Evolutionary conservation across 2,113 vertebrate genomes (phyloP).

Genomic region (Sorex fumeus): DNA sequence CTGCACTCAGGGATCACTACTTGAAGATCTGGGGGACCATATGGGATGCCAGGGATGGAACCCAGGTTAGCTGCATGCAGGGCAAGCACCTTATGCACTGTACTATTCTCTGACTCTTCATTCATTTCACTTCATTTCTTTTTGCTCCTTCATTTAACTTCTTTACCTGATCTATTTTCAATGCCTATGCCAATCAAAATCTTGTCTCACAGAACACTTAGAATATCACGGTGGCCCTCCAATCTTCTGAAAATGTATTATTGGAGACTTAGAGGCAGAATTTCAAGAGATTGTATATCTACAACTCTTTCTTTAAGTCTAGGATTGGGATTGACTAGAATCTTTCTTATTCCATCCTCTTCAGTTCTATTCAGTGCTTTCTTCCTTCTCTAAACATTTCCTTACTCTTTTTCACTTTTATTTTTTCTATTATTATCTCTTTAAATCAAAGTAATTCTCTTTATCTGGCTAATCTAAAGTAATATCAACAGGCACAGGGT

Average conservation of each 20-base stretch:
- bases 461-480: neutral
- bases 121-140: too few relatives aligned
- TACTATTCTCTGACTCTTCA: too few relatives aligned
- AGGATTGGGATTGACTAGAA: neutral
- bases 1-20: too few relatives aligned
- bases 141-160: neutral
- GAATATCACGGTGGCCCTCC: too few relatives aligned
- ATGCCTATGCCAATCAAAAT: neutral
- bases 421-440: neutral
- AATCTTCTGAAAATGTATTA: neutral
- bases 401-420: neutral
- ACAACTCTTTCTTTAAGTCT: neutral
- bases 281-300: accelerated
- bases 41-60: too few relatives aligned
- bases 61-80: too few relatives aligned
- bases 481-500: conserved; percentile 4
- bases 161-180: neutral
- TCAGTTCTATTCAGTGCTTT: neutral
- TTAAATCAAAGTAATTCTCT: conserved; percentile 1
- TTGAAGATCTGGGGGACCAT: too few relatives aligned
- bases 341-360: neutral
- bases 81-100: too few relatives aligned
- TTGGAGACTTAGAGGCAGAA: neutral
- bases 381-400: neutral
- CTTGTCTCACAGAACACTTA: neutral